phyloP scores from a whole-genome alignment of 2,888 invertebrate genomes.

The Sphaerophoria rueppellii region DNA sequence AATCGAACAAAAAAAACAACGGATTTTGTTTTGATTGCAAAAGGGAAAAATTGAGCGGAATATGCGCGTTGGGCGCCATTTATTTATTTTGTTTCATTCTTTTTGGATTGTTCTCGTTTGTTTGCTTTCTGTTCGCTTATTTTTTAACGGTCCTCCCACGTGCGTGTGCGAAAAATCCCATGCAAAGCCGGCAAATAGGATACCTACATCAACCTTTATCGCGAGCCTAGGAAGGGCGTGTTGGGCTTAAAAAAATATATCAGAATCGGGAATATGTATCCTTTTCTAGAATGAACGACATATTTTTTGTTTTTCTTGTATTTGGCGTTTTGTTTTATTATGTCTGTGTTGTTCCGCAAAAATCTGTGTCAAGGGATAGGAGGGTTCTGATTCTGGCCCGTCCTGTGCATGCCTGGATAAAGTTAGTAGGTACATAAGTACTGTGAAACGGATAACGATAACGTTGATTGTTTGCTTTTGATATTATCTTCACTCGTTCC shows the following conservation, averaged over 20 bases:
- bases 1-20: neutral
- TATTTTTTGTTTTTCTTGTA: constrained; percentile 36
- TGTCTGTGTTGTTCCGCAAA: constrained; percentile 43
- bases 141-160: constrained; percentile 53
- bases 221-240: neutral
- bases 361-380: constrained; percentile 70
- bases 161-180: constrained; percentile 44
- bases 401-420: neutral
- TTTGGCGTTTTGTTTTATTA: constrained; percentile 8
- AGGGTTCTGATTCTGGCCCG: constrained; percentile 7
- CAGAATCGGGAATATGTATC: constrained; percentile 17
- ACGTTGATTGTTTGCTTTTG: constrained; percentile 20
- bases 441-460: constrained; percentile 3
- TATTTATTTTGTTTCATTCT: constrained; percentile 48
- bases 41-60: constrained; percentile 49
- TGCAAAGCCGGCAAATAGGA: constrained; percentile 51
- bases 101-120: neutral
- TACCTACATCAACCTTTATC: neutral
- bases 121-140: constrained; percentile 1
- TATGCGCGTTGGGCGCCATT: constrained; percentile 57
- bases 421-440: neutral
- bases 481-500: constrained; percentile 2
- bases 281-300: constrained; percentile 46
- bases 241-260: neutral
- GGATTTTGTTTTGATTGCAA: constrained; percentile 28